Conservation (phyloP, 2,113 vertebrate genomes). For the Calyptomena viridis region DNA sequence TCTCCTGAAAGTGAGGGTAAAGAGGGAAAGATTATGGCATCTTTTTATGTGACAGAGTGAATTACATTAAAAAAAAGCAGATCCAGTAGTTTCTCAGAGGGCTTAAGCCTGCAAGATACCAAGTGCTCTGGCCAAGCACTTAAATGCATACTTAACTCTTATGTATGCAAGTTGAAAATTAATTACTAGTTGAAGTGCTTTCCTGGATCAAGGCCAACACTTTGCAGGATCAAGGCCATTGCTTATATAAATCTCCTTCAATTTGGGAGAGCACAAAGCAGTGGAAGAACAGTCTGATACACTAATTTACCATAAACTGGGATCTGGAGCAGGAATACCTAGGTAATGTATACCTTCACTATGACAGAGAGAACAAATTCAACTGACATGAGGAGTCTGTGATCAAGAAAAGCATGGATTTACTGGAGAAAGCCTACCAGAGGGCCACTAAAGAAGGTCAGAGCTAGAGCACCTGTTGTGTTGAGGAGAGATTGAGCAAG, state of each 20-base stretch:
- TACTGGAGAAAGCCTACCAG: neutral
- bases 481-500: neutral
- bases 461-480: fast-evolving
- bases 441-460: neutral
- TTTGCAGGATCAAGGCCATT: neutral
- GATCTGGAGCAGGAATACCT: neutral
- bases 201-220: conserved; percentile 36
- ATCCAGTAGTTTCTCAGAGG: conserved; percentile 17
- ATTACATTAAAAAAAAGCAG: conserved; percentile 14
- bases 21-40: conserved; percentile 29
- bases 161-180: conserved; percentile 45
- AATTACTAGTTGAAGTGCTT: conserved; percentile 59
- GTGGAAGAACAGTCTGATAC: neutral
- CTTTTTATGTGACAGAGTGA: conserved; percentile 30
- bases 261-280: neutral
- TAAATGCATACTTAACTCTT: conserved; percentile 40
- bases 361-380: neutral
- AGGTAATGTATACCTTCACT: neutral
- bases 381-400: neutral
- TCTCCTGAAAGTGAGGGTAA: conserved; percentile 23
- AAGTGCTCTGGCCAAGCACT: conserved; percentile 25
- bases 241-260: neutral
- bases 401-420: neutral
- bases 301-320: neutral
- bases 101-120: conserved; percentile 10